Conservation (phyloP, 1,140 invertebrate genomes). For the Ooceraea biroi region DNA sequence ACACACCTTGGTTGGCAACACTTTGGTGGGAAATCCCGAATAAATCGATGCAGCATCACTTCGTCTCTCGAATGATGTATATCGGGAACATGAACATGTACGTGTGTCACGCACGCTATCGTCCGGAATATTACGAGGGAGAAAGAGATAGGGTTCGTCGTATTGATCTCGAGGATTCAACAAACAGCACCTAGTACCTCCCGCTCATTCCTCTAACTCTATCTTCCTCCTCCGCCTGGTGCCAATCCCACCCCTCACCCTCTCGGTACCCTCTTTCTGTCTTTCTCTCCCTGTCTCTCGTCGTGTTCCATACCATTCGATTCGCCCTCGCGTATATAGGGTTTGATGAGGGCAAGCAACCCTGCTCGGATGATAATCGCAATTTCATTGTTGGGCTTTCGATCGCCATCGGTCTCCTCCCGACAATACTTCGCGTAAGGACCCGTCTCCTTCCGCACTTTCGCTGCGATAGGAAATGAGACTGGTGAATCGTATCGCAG, state of each 20-base stretch:
- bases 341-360: constrained; percentile 67
- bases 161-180: constrained; percentile 85
- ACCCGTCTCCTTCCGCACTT: constrained; percentile 37
- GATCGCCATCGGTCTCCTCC: constrained; percentile 15
- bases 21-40: constrained; percentile 7
- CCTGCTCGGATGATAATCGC: constrained; percentile 58
- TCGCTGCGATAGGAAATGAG: constrained; percentile 2
- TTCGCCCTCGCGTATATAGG: constrained; percentile 63
- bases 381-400: constrained; percentile 59
- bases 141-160: constrained; percentile 77
- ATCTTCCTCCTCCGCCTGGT: constrained; percentile 71
- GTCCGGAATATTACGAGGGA: constrained; percentile 66
- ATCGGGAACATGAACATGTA: constrained; percentile 31
- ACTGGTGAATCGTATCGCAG: not conserved
- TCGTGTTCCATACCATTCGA: constrained; percentile 71
- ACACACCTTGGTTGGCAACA: not conserved
- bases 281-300: constrained; percentile 65
- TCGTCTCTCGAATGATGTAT: constrained; percentile 27
- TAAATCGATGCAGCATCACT: constrained; percentile 51
- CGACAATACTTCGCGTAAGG: constrained; percentile 34
- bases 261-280: constrained; percentile 51
- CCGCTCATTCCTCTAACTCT: constrained; percentile 75
- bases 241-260: constrained; percentile 41
- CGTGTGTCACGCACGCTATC: constrained; percentile 58
- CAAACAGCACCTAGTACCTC: constrained; percentile 84